Evolutionary conservation across 2,797 vertebrate species (phyloP).

Genomic region (Sebastes hubbsi): DNA sequence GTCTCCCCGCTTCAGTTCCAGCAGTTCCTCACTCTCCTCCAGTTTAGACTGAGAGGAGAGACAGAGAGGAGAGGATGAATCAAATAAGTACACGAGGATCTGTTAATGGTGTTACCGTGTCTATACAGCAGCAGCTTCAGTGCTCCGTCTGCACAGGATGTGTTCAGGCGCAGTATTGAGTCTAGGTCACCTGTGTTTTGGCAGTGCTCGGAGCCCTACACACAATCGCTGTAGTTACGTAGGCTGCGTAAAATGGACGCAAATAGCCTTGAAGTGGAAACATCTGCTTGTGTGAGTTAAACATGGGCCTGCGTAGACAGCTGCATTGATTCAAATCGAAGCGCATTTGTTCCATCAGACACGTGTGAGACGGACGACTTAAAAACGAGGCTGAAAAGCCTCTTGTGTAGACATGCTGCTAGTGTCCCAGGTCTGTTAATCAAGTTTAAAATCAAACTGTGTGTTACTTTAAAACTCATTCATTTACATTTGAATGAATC

Average conservation of each 20-base stretch:
- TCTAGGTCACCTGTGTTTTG: background rate
- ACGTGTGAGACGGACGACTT: background rate
- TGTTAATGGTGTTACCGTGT: background rate
- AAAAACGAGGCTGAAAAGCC: background rate
- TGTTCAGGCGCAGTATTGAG: background rate
- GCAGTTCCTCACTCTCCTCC: conserved; percentile 79
- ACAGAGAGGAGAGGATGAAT: background rate
- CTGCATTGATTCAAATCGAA: background rate
- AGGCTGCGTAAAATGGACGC: background rate
- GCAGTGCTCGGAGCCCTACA: background rate
- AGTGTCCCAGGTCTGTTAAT: background rate
- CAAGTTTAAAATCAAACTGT: background rate
- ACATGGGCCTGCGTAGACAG: no score
- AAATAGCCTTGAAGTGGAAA: background rate
- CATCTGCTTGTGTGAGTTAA: background rate
- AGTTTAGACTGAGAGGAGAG: conserved; percentile 78
- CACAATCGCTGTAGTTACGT: background rate
- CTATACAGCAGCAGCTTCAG: no score
- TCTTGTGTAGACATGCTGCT: fast-evolving
- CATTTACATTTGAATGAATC: background rate
- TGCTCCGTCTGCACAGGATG: no score
- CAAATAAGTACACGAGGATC: background rate
- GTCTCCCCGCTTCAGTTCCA: conserved; percentile 84
- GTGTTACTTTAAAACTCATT: background rate
- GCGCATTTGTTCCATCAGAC: background rate